phyloP scores from a whole-genome alignment of 2,113 vertebrate species.

The Marmota flaviventris region DNA sequence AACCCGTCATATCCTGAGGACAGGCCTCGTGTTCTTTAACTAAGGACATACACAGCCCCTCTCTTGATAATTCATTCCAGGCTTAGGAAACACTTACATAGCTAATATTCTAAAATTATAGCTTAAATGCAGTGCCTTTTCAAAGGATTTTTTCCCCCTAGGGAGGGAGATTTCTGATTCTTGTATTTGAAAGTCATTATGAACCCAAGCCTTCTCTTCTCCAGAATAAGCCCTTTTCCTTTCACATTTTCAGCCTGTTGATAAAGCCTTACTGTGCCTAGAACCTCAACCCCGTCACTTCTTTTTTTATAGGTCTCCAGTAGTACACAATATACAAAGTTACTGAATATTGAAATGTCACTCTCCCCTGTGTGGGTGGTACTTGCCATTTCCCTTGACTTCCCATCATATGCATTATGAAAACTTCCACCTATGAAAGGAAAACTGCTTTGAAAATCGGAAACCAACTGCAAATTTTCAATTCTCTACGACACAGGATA shows the following conservation, averaged over 20 bases:
- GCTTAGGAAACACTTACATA: neutral
- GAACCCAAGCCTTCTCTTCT: neutral
- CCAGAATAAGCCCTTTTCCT: neutral
- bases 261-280: neutral
- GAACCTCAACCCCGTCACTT: neutral
- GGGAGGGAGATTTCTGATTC: neutral
- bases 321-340: neutral
- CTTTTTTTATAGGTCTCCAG: neutral
- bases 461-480: neutral
- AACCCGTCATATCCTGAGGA: neutral
- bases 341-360: neutral
- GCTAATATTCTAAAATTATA: neutral
- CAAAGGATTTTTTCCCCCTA: neutral
- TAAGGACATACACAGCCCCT: neutral
- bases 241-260: neutral
- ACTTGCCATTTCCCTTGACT: neutral
- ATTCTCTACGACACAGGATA: neutral
- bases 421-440: neutral
- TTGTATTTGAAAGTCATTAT: neutral
- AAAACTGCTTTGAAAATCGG: conserved; percentile 1
- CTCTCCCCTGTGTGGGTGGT: neutral
- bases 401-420: neutral
- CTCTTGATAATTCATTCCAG: neutral
- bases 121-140: neutral
- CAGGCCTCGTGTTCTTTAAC: neutral